Evolutionary conservation across 92 coral and sea anemone genomes (phyloP).

Genomic region (Siderastrea radians): DNA sequence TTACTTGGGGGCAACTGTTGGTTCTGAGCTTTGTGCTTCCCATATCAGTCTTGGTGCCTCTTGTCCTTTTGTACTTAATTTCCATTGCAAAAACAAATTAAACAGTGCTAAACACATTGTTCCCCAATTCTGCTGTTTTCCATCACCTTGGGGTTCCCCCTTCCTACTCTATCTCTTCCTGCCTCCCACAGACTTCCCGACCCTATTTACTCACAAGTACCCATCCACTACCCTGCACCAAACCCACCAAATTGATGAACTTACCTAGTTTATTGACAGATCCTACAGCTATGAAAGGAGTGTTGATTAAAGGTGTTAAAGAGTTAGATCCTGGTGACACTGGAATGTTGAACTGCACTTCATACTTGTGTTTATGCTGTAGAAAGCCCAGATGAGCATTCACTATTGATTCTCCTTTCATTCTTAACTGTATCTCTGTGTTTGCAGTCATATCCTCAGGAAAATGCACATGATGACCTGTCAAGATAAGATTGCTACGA

Average conservation of each 20-base stretch:
- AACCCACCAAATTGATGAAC: background rate
- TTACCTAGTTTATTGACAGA: constrained; percentile 30
- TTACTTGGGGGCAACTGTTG: no score
- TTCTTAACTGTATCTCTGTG: constrained; percentile 88
- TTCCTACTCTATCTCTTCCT: background rate
- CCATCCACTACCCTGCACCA: no score
- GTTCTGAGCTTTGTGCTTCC: no score
- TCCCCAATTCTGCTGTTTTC: no score
- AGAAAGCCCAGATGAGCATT: constrained; percentile 95
- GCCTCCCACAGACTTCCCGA: no score
- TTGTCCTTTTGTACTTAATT: no score
- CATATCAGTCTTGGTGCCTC: no score
- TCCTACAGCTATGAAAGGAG: constrained; percentile 57
- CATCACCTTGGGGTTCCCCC: no score
- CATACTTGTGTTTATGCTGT: constrained; percentile 93
- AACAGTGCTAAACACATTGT: no score
- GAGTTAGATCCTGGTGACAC: constrained; percentile 67
- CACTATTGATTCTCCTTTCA: constrained; percentile 78
- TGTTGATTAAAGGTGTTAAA: constrained; percentile 34
- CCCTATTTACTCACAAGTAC: no score
- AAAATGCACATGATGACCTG: constrained; percentile 95
- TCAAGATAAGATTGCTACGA: background rate
- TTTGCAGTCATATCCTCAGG: constrained; percentile 83
- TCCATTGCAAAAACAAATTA: no score
- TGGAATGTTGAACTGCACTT: constrained; percentile 78